Base-by-base conservation (phyloP, 1,140 invertebrate genomes). In the Cotesia chilonis region DNA sequence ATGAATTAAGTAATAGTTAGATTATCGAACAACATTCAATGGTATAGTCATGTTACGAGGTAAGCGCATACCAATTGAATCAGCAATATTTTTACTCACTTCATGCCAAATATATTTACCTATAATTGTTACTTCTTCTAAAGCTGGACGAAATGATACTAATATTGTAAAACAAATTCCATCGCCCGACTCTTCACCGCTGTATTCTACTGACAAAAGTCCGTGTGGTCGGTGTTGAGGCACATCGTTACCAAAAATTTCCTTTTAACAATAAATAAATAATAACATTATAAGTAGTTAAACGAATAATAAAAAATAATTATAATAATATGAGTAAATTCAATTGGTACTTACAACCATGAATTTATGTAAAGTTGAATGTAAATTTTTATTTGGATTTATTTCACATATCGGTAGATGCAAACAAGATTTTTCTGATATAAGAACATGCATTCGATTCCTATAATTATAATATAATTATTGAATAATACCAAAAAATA, bases 61-160 rank as follows among this genome's bases (percentile, higher is more conserved):
- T 87, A 80, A 94, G 75, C 92, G 89, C 10, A 86, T 80, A 7
- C 93, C 83, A n/a, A 97, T 81, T 75, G 86, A 87, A 59, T 93
- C 91, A 54, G 93, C 94, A 20, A 94, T 78, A 6, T 91, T 89
- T 74, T 90, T 88, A 12, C 90, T 89, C 6, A 95, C 80, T 84
- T 96, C 94, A 76, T 95, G 90, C 96, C 95, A 97, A 36, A 92
- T 91, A 84, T 94, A 97, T 83, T 96, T 96, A 71, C 94, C 94
- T 80, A 94, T 93, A 4, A 96, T 89, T 20, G 92, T 90, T 4
- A 95, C 92, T 80, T 96, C 93, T 87, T 96, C 95, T 12, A 96
- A 83, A 4, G 94, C 92, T n/a, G 92, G 89, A 74, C 93, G 88
- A 77, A 96, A 95, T 0, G 94, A 94, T n/a, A 97, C 92, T 2